Conservation (phyloP, 2,888 invertebrate genomes). For the Tigriopus californicus region DNA sequence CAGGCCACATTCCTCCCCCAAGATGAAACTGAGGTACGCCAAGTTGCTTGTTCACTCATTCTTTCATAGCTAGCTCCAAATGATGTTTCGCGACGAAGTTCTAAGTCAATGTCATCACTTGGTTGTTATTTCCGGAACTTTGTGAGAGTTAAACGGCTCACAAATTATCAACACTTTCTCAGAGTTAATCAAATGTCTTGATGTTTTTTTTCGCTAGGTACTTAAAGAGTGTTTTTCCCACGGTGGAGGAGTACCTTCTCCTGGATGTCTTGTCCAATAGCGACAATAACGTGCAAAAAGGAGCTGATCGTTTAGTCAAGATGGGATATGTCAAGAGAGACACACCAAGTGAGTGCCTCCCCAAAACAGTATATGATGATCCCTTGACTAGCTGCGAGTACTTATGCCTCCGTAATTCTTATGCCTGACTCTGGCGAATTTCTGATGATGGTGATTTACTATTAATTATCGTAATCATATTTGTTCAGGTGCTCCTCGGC, state of each 20-base stretch:
- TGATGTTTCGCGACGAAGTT: no score
- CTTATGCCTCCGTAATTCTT: no score
- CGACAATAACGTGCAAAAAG: conserved; percentile 75
- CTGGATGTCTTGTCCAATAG: conserved; percentile 62
- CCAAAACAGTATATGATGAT: no score
- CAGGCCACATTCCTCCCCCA: conserved; percentile 60
- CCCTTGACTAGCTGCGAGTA: no score
- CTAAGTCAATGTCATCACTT: no score
- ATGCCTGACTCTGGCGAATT: no score
- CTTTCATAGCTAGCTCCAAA: no score
- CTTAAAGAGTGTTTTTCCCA: conserved; percentile 72
- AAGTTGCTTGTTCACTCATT: no score
- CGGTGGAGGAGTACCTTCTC: conserved; percentile 69
- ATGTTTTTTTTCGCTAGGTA: conserved; percentile 40
- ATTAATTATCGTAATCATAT: background rate
- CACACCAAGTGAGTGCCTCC: conserved; percentile 25
- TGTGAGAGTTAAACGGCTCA: no score
- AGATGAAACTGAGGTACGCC: conserved; percentile 75
- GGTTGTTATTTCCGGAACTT: no score
- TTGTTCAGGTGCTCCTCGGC: conserved; percentile 5
- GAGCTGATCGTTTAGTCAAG: conserved; percentile 50
- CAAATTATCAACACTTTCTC: no score
- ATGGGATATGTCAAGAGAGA: conserved; percentile 69
- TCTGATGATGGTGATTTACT: background rate
- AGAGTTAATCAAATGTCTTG: no score